Evolutionary conservation across 2,888 invertebrate genomes (phyloP), one percentile per base, ranked within the genome.

Genomic region (Imbricaverruca yamaguchii): DNA sequence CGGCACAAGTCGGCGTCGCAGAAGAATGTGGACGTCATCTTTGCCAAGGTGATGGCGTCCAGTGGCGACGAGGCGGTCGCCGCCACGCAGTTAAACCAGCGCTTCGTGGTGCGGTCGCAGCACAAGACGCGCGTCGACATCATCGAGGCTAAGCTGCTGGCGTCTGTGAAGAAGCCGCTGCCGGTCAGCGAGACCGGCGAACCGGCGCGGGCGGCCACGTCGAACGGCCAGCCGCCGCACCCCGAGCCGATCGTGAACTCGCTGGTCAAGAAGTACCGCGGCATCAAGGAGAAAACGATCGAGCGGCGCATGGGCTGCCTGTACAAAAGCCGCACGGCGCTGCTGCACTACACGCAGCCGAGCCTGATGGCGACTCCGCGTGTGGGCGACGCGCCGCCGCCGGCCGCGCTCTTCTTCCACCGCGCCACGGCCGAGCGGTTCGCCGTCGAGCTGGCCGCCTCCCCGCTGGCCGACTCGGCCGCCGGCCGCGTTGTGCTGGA

Each of bases 251-350:
- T 74, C 53, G 74, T 74, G 8, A 55, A 55, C 55, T 53, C 74
- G 55, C 74, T 74, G 9, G 53, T 74, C 21, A 74, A 74, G 21
- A 74, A 74, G 21, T 74, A 74, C 55, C 18, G 21, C 10, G 21
- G 21, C 53, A 74, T 74, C 74, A 74, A 55, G 13, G 74, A 74
- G 18, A 23, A 23, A 3, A 53, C 23, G 74, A n/a, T 74, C 21
- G 74, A 74, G 53, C 74, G 74, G 55, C 74, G 74, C 10, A 74
- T 74, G 74, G 74, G 74, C 53, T 12, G 23, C 23, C 53, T 74
- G 53, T 74, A 74, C 74, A 39, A 23, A 21, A 53, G 53, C 6
- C 74, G 74, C 55, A 55, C 23, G 21, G 18, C 53, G 74, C 18
- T 55, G 21, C 53, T 55, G 74, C 74, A 74, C 74, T 55, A 74